These are phyloP conservation scores for Microctonus hyperodae DNA, from an alignment of 2,888 invertebrate species.

Conservation along the genomic window DNA sequence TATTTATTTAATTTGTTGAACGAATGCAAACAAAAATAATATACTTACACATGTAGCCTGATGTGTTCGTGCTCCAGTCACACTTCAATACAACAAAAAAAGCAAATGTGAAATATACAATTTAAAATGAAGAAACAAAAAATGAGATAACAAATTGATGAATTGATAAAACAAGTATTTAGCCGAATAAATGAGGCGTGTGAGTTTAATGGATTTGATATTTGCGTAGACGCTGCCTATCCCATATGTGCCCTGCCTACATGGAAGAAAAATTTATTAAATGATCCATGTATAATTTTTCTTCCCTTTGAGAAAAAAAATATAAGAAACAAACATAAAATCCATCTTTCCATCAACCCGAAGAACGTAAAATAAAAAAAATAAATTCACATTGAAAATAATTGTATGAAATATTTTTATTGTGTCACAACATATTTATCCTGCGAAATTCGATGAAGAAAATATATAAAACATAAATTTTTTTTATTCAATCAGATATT, in stretches of 20 bases:
- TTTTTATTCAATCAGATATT: neutral
- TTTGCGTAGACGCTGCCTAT: conserved; percentile 51
- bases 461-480: neutral
- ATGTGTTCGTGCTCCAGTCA: conserved; percentile 48
- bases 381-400: neutral
- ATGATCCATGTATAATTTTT: conserved; percentile 37
- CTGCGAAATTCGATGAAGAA: too few relatives aligned
- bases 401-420: neutral
- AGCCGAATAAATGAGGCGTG: conserved; percentile 11
- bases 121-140: conserved; percentile 28
- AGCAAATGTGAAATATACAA: conserved; percentile 26
- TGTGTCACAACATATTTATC: neutral
- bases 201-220: conserved; percentile 52
- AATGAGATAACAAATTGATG: conserved; percentile 43
- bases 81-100: conserved; percentile 40
- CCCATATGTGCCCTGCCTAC: conserved; percentile 45
- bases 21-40: conserved; percentile 25
- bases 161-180: conserved; percentile 35
- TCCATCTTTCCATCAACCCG: neutral
- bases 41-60: conserved; percentile 19
- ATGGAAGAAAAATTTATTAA: conserved; percentile 41
- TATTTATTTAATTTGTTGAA: conserved; percentile 7
- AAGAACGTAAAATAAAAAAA: neutral
- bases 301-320: neutral
- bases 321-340: neutral